Evolutionary conservation across 2,888 invertebrate species (phyloP).

Genomic region (Ennomos fuscantarius): DNA sequence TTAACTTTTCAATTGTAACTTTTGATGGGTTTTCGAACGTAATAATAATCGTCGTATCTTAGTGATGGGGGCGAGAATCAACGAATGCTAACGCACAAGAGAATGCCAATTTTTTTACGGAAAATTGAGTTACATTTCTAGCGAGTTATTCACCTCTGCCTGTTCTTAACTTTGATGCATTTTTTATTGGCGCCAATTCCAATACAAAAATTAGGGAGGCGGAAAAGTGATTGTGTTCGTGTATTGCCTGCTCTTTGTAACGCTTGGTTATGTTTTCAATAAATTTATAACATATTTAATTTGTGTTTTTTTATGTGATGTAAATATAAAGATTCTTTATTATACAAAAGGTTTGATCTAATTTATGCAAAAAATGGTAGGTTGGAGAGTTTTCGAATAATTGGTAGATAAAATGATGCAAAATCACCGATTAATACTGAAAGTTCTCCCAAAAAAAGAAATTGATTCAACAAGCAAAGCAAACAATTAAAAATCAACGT

Average conservation of each 20-base stretch:
- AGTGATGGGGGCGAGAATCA: constrained; percentile 77
- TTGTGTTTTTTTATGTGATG: too few species aligned
- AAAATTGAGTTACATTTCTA: constrained; percentile 78
- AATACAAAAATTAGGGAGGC: constrained; percentile 43
- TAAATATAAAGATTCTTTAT: too few species aligned
- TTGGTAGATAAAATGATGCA: too few species aligned
- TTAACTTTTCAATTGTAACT: constrained; percentile 86
- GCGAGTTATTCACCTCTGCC: constrained; percentile 67
- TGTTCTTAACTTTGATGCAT: constrained; percentile 61
- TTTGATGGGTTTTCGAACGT: constrained; percentile 85
- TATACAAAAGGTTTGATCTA: too few species aligned
- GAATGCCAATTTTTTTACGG: constrained; percentile 81
- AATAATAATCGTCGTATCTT: constrained; percentile 83
- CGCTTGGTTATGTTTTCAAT: constrained; percentile 16
- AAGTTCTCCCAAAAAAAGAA: too few species aligned
- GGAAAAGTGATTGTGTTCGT: constrained; percentile 39
- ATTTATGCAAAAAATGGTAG: too few species aligned
- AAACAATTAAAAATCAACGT: too few species aligned
- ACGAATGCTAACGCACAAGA: constrained; percentile 71
- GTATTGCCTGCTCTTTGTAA: constrained; percentile 37
- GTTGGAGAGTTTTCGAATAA: too few species aligned
- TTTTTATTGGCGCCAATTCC: constrained; percentile 57
- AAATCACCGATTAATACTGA: too few species aligned
- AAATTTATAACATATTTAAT: too few species aligned
- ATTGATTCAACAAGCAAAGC: too few species aligned